phyloP scores from a whole-genome alignment of 1,140 invertebrate species.

The Nasonia longicornis region DNA sequence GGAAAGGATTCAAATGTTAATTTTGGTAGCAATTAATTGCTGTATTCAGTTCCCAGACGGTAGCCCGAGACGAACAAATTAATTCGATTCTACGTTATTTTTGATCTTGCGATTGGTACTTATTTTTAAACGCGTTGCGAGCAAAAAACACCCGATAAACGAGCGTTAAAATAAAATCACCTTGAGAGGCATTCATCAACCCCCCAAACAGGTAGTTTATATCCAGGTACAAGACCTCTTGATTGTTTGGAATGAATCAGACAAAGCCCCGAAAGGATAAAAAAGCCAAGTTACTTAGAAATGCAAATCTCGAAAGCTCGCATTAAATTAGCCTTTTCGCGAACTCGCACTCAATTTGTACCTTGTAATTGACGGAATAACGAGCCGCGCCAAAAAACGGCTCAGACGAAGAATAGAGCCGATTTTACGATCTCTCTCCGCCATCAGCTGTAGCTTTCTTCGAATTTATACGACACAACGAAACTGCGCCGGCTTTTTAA shows the following conservation, averaged over 20 bases:
- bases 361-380: conserved; percentile 34
- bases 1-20: not conserved
- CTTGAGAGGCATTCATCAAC: too few relatives aligned
- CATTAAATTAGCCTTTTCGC: not conserved
- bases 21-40: not conserved
- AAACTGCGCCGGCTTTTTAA: not conserved
- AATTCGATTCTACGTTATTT: not conserved
- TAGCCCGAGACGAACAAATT: too few relatives aligned
- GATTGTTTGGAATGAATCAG: not conserved
- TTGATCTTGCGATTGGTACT: too few relatives aligned
- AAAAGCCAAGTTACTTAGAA: not conserved
- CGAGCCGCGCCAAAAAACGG: not conserved
- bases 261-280: not conserved
- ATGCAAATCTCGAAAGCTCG: not conserved
- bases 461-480: not conserved
- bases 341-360: not conserved
- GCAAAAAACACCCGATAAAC: too few relatives aligned
- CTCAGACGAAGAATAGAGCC: not conserved
- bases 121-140: not conserved
- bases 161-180: too few relatives aligned
- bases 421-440: conserved; percentile 5
- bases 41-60: not conserved
- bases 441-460: not conserved
- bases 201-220: not conserved
- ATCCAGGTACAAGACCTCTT: not conserved